phyloP scores from a whole-genome alignment of 2,797 vertebrate genomes.

The Anabas testudineus region DNA sequence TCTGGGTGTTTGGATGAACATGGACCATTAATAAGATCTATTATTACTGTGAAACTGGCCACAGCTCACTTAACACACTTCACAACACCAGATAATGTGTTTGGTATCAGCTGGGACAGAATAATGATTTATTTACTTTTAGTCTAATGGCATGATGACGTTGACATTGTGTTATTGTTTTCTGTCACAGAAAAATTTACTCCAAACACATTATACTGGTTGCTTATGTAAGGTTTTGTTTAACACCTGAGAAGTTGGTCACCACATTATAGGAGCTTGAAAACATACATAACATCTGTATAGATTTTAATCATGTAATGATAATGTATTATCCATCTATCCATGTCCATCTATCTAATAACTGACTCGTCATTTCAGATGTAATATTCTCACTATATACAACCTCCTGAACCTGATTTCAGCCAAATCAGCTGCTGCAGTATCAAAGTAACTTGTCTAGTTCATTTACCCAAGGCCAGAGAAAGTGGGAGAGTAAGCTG shows the following conservation, averaged over 20 bases:
- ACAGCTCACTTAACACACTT: neutral
- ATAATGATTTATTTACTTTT: neutral
- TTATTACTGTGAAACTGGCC: conserved; percentile 27
- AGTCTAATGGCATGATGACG: neutral
- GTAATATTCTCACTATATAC: neutral
- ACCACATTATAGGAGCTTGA: neutral
- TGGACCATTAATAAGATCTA: conserved; percentile 29
- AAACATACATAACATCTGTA: no score
- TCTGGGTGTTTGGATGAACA: conserved; percentile 47
- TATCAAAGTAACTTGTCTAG: neutral
- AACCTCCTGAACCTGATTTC: neutral
- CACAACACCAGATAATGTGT: neutral
- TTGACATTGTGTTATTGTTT: neutral
- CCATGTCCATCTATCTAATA: no score
- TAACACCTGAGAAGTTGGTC: neutral
- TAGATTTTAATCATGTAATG: no score
- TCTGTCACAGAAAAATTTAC: neutral
- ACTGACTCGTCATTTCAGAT: neutral
- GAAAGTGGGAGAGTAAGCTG: conserved; percentile 9
- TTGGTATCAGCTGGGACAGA: no score
- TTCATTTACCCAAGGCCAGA: neutral
- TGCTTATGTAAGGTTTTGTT: neutral
- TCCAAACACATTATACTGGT: neutral
- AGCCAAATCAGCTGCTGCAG: neutral
- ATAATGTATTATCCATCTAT: no score